Evolutionary conservation across 2,888 invertebrate species (phyloP), one percentile per base, ranked within the genome.

Genomic region (Crossocerus cetratus): DNA sequence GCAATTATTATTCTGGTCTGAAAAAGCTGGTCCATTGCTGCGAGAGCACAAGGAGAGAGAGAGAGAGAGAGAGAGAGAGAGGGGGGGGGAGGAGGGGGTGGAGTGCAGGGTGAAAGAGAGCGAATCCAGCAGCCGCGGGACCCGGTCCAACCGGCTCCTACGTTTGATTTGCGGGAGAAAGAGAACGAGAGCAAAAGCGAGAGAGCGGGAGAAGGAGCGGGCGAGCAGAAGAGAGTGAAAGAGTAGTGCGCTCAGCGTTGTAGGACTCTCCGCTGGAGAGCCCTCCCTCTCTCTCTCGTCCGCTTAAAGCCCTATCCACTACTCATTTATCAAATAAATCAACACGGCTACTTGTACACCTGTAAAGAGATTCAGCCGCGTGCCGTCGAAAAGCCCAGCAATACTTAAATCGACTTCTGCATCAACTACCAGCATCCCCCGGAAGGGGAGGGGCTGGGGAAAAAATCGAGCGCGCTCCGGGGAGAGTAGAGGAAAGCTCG

Each of bases 321-420:
- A 86, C 87, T 87, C 89, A 87, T 87, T 88, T 87, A 87, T 88
- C 87, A 88, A 88, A 88, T 88, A 88, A 87, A 88, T 88, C 88
- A 88, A 89, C 88, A 86, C 85, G 82, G 86, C 86, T 88, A 88
- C 87, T 89, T 86, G 85, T 84, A 83, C 87, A 85, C 84, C 86
- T 86, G 86, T 84, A 84, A 84, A 86, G 86, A 87, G 88, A 85
- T 86, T 83, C 77, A 76, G 68, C 65, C 56, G 63, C 80, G 80
- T 77, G 76, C 79, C 82, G 74, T 78, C 83, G 72, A 72, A 81
- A 80, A 77, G 76, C 69, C 65, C 68, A n/a, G 58, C 64, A 58
- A 65, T 69, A 68, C 61, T 65, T 18, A 23, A 69, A 75, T 72
- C 78, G 78, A 79, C 74, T 74, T 65, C 70, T 63, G 32, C 53